Base-by-base conservation (phyloP, 1,140 invertebrate genomes). In the Eueides isabella region DNA sequence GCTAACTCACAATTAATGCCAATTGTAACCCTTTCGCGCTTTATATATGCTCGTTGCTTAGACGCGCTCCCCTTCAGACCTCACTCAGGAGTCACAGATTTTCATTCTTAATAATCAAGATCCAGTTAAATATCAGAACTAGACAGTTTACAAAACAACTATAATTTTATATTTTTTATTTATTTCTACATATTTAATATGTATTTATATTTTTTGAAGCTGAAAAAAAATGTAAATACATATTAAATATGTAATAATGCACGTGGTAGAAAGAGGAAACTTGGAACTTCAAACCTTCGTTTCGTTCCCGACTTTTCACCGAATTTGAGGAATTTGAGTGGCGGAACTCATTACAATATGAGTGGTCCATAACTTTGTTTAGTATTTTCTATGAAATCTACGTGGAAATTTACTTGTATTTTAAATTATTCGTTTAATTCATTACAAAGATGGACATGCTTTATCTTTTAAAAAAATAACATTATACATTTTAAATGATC, bases 1-100 rank as follows among this genome's bases (percentile, higher is more conserved):
- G 7, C 35, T 62, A 64, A 33, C 38, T 63, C 61, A 68, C 66
- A 61, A 48, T 19, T 74, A 67, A 48, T 74, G 38, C 33, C 5
- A 55, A 64, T 11, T 38, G 30, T 23, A 67, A 72, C 66, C 72
- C 66, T 68, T 14, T 41, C 66, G 12, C 66, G n/a, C 30, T 19
- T 67, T 74, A 68, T 74, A 74, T 74, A 68, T n/a, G n/a, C 29
- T 12, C 4, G 61, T 29, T 19, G 26, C 0, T 31, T 23, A 31
- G 28, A 23, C n/a, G 28, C 67, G 31, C 30, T 35, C 67, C 61
- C 38, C 55, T 69, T 19, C 62, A 65, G 70, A 66, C 62, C 55
- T 72, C 69, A 30, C 23, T 68, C 35, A 16, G 0, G 14, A 16
- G 3, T 38, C 14, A 16, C 66, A 12, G 19, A 55, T 55, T 23